Evolutionary conservation across 2,113 vertebrate species (phyloP).

Genomic region (Coregonus clupeaformis): DNA sequence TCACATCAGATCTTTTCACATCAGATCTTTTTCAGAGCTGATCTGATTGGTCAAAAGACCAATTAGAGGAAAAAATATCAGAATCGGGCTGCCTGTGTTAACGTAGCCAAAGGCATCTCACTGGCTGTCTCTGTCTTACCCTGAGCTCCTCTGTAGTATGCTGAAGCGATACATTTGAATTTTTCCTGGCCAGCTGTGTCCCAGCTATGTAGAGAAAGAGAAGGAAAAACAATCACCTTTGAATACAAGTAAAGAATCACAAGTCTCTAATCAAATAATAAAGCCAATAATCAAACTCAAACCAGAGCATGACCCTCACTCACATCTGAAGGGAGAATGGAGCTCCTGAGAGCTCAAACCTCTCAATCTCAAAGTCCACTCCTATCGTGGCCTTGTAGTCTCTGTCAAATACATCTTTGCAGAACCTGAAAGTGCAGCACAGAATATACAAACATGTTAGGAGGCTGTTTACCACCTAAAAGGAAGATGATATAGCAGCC

Average conservation of each 20-base stretch:
- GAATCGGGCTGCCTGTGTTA: background rate
- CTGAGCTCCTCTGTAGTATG: conserved; percentile 90
- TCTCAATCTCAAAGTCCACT: conserved; percentile 92
- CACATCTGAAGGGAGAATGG: conserved; percentile 90
- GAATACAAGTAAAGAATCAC: background rate
- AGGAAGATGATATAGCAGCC: background rate
- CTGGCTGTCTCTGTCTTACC: conserved; percentile 65
- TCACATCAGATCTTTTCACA: no score
- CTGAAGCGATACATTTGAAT: conserved; percentile 92
- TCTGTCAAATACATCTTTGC: conserved; percentile 84
- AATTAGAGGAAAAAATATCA: background rate
- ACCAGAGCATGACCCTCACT: conserved; percentile 53
- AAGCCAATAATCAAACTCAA: background rate
- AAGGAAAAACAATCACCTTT: background rate
- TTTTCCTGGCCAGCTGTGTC: conserved; percentile 95
- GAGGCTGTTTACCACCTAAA: background rate
- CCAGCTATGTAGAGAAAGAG: conserved; percentile 77
- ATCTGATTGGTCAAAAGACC: no score
- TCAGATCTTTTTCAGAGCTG: no score
- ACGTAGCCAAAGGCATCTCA: no score
- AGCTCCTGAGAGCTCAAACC: conserved; percentile 84
- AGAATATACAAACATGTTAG: background rate
- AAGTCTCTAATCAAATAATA: no score
- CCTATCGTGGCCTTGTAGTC: conserved; percentile 93
- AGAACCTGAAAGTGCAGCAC: conserved; percentile 76